Conservation (phyloP, 2,888 invertebrate species). For the Tenthredo mesomela region DNA sequence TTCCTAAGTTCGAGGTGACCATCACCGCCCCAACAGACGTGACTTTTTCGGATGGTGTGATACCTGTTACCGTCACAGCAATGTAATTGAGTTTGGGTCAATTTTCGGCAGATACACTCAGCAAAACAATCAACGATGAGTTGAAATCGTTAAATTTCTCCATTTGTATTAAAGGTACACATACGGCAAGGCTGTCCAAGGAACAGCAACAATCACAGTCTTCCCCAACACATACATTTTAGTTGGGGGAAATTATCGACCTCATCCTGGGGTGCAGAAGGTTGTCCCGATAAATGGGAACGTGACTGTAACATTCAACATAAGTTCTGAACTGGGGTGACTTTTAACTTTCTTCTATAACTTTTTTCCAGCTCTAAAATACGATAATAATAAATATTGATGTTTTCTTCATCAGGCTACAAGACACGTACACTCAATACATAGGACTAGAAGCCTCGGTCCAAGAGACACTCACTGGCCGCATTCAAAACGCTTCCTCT, state of each 20-base stretch:
- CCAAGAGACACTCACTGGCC: conserved; percentile 93
- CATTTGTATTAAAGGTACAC: conserved; percentile 83
- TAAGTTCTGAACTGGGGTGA: conserved; percentile 84
- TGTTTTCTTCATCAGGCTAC: conserved; percentile 79
- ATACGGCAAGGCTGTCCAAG: conserved; percentile 92
- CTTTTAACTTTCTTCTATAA: not conserved
- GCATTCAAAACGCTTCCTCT: conserved; percentile 89
- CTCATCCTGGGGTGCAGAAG: conserved; percentile 81
- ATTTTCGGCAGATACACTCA: no score
- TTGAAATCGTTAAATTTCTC: no score
- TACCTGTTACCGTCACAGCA: conserved; percentile 89
- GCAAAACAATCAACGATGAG: not conserved
- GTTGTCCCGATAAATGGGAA: conserved; percentile 86
- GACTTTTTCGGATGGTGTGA: conserved; percentile 88
- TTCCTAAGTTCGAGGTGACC: conserved; percentile 95
- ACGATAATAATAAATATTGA: not conserved
- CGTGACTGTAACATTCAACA: conserved; percentile 88
- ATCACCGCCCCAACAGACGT: conserved; percentile 91
- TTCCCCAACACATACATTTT: conserved; percentile 84
- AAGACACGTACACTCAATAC: conserved; percentile 89
- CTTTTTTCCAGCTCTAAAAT: not conserved
- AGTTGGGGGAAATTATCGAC: conserved; percentile 88
- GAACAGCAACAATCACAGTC: conserved; percentile 90
- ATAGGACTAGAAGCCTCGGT: conserved; percentile 93
- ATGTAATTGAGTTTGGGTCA: conserved; percentile 82